Evolutionary conservation across 2,888 invertebrate species (phyloP), one percentile per base, ranked within the genome.

Genomic region (Invenusta paracnida): DNA sequence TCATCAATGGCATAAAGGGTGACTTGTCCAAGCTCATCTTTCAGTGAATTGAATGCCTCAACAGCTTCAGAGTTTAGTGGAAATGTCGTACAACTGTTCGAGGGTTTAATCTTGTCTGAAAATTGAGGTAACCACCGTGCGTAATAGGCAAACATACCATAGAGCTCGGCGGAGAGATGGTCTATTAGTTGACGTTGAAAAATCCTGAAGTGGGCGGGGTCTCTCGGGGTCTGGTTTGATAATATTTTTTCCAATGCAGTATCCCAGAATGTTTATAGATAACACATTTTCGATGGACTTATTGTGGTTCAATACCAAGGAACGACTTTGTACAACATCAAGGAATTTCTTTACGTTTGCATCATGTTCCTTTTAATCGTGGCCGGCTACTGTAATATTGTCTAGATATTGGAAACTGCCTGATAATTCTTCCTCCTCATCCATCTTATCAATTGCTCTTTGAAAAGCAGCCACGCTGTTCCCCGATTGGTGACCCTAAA

Each of bases 391-490:
- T 25, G 79, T 79, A 25, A 79, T 79, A 27, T 27, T 79, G 79
- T 79, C 79, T 25, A 79, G 79, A 79, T 79, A 79, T 25, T 2
- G 79, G 29, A 2, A 79, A n/a, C 25, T 11, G 28, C n/a, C 82
- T 29, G 23, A 27, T 13, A 82, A n/a, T 29, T 29, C 27, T 30
- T 82, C 82, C 30, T 82, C 30, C 11, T 82, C 30, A 29, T 13
- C 30, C 29, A 82, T n/a, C 23, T 82, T 27, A n/a, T 27, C 28
- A 11, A 82, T 82, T 13, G n/a, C 29, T 29, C 82, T n/a, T 28
- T 82, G 30, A 29, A 82, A 82, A 11, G 30, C 82, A 29, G 82
- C n/a, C n/a, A n/a, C n/a, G n/a, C n/a, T n/a, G n/a, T n/a, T n/a
- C 82, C 82, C 5, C 29, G 29, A 29, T 82, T 30, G 23, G 27